phyloP scores from a whole-genome alignment of 1,140 invertebrate species.

The Rhagoletis zephyria region DNA sequence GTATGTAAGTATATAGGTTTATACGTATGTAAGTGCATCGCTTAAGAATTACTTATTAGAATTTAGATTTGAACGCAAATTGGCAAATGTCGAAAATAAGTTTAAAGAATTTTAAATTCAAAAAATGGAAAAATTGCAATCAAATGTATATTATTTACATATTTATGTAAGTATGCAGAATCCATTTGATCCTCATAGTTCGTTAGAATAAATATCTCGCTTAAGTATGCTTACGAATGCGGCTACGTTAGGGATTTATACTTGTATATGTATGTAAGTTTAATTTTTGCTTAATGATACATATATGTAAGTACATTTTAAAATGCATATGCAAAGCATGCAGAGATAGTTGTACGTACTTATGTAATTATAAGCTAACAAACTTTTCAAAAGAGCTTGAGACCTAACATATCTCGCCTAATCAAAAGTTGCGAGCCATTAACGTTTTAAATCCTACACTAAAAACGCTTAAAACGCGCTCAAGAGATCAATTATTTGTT shows the following conservation, averaged over 20 bases:
- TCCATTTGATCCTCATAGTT: too few relatives aligned
- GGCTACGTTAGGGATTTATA: not conserved
- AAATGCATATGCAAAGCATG: too few relatives aligned
- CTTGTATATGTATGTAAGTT: not conserved
- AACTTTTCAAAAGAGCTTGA: too few relatives aligned
- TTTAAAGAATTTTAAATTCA: too few relatives aligned
- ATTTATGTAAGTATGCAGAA: too few relatives aligned
- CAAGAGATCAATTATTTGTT: not conserved
- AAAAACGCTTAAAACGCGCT: not conserved
- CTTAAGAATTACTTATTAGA: not conserved
- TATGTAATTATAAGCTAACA: too few relatives aligned
- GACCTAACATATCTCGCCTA: not conserved
- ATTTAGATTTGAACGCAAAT: not conserved
- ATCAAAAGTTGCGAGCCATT: not conserved
- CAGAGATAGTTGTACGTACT: too few relatives aligned
- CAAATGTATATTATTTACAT: too few relatives aligned
- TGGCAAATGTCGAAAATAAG: too few relatives aligned
- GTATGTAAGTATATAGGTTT: not conserved
- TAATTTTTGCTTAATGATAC: not conserved
- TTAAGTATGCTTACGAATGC: not conserved
- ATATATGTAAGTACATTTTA: too few relatives aligned
- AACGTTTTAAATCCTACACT: not conserved
- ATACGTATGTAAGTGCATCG: not conserved
- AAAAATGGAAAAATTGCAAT: too few relatives aligned
- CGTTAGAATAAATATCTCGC: not conserved